Evolutionary conservation across 2,888 invertebrate species (phyloP), one percentile per base, ranked within the genome.

Genomic region (Agriotes lineatus): DNA sequence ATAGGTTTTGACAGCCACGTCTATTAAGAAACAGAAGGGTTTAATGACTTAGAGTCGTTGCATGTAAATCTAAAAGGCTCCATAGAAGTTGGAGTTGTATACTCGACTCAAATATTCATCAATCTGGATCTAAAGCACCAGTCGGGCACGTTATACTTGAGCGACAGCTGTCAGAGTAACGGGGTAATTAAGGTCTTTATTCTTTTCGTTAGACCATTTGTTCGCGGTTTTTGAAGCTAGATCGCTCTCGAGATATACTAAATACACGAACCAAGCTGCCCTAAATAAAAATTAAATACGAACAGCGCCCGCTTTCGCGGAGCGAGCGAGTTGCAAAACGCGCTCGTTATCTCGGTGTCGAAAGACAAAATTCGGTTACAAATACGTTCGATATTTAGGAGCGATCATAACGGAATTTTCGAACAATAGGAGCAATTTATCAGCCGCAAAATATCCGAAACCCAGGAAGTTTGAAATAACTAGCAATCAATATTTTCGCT

Each of bases 401-500:
- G 39, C 64, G 30, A 69, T 65, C 68, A 59, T 63, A 62, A 68
- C 68, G 62, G 63, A 58, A 64, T 60, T 62, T 62, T 65, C 63
- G 25, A 56, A 67, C 67, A 68, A 67, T 63, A 61, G 66, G 60
- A 44, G 50, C 54, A 63, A 71, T 71, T 71, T 71, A 71, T 71
- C 71, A 69, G 45, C 62, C 66, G 60, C 71, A 63, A 69, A 69
- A 59, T 69, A 71, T 71, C 66, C 60, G 57, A 45, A 56, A 63
- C 42, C 57, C 66, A 70, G 70, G 70, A 64, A 70, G 70, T 67
- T 67, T 60, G 62, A 67, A 72, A 72, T 73, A 73, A 71, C 72
- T 59, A 67, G 67, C 67, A 73, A 75, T 74, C 75, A 74, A 75
- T 74, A 75, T 74, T 72, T 74, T 71, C 72, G 59, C 69, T 70